These are phyloP conservation scores for Sorex fumeus DNA, from an alignment of 2,113 vertebrate genomes.

Conservation along the genomic window DNA sequence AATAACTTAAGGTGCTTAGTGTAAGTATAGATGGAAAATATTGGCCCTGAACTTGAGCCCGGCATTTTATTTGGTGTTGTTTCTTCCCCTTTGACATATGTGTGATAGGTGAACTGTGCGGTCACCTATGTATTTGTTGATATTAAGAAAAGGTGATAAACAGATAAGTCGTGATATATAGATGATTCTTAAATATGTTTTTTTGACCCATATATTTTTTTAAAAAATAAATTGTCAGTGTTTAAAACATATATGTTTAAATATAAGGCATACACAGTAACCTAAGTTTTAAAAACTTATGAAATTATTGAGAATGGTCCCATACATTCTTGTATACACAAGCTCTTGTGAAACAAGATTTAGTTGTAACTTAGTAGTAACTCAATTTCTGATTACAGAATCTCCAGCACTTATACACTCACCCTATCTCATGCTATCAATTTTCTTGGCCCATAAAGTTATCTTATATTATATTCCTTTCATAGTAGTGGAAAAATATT, in stretches of 20 bases:
- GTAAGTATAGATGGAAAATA: background rate
- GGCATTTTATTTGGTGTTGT: no score
- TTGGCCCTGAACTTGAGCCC: background rate
- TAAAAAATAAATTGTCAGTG: background rate
- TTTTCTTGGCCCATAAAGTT: background rate
- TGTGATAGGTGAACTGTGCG: background rate
- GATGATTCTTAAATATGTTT: constrained; percentile 27
- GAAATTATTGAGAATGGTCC: background rate
- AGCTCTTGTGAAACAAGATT: background rate
- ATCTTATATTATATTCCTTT: constrained; percentile 17
- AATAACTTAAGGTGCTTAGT: background rate
- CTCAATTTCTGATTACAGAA: background rate
- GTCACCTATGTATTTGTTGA: background rate
- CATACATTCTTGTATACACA: background rate
- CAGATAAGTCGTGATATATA: background rate
- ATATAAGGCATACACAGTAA: background rate
- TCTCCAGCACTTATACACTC: background rate
- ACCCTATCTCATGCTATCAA: background rate
- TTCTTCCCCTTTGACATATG: background rate
- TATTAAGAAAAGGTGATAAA: background rate
- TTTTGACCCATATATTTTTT: background rate
- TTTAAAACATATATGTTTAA: background rate
- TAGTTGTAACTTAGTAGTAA: background rate
- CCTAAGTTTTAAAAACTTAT: constrained; percentile 21
- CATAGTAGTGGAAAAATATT: background rate